phyloP scores from a whole-genome alignment of 2,797 vertebrate genomes.

The Karalla daura region DNA sequence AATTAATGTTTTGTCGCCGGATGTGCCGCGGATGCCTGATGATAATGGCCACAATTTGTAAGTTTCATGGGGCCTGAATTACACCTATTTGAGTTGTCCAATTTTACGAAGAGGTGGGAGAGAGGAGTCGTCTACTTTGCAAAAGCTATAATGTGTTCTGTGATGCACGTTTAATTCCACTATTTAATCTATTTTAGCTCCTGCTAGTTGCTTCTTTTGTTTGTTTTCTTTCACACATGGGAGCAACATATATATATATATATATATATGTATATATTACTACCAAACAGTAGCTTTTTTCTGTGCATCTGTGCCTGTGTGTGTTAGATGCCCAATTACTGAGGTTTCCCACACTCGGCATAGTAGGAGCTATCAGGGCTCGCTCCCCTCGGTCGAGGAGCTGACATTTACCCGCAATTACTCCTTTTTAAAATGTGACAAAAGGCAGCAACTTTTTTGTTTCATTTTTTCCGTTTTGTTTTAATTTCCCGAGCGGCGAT shows the following conservation, averaged over 20 bases:
- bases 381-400: conserved; percentile 34
- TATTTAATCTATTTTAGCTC: too few relatives aligned
- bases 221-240: not conserved
- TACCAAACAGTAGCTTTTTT: not conserved
- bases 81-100: too few relatives aligned
- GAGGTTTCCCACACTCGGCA: conserved; percentile 7
- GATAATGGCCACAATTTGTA: too few relatives aligned
- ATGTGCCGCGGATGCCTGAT: too few relatives aligned
- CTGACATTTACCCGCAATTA: conserved; percentile 35
- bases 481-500: conserved; percentile 28
- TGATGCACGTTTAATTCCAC: too few relatives aligned
- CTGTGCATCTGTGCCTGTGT: not conserved
- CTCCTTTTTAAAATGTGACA: conserved; percentile 6
- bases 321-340: conserved; percentile 5
- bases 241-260: too few relatives aligned
- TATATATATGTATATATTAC: conserved; percentile 1
- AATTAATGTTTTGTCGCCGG: too few relatives aligned
- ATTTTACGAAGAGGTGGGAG: too few relatives aligned
- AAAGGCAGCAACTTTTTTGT: conserved; percentile 7
- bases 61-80: too few relatives aligned
- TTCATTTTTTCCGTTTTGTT: too few relatives aligned
- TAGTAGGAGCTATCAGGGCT: conserved; percentile 6
- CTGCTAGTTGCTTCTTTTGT: conserved; percentile 2
- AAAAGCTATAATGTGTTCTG: too few relatives aligned
- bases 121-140: too few relatives aligned